Evolutionary conservation across 1,140 invertebrate species (phyloP).

Genomic region (Ruditapes philippinarum): DNA sequence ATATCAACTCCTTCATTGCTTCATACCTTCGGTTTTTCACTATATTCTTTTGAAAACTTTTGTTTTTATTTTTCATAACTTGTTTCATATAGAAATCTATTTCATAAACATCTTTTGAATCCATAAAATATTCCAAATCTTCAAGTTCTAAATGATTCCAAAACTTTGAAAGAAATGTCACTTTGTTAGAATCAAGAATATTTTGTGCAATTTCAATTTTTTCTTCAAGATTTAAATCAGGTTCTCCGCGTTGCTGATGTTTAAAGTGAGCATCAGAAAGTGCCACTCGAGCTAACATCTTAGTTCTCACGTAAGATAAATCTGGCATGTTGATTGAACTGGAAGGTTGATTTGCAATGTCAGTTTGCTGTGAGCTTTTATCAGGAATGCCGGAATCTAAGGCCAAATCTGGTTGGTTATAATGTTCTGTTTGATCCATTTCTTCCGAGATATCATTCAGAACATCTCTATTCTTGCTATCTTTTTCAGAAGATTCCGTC

Average conservation of each 20-base stretch:
- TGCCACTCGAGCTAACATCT: slow-evolving; percentile 81
- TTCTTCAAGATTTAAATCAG: slow-evolving; percentile 90
- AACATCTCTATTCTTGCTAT: too few species aligned
- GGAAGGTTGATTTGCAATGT: too few species aligned
- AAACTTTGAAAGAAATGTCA: slow-evolving; percentile 92
- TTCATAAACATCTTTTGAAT: slow-evolving; percentile 88
- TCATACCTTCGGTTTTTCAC: slow-evolving; percentile 94
- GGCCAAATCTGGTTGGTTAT: too few species aligned
- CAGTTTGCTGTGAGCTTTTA: neutral
- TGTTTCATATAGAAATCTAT: slow-evolving; percentile 89
- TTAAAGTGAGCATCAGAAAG: slow-evolving; percentile 89
- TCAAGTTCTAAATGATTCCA: slow-evolving; percentile 90
- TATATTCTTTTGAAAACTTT: slow-evolving; percentile 86
- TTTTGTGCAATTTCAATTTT: slow-evolving; percentile 91
- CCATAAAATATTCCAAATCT: slow-evolving; percentile 91
- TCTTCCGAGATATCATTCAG: too few species aligned
- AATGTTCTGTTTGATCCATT: too few species aligned
- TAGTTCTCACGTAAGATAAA: neutral
- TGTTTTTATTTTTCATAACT: slow-evolving; percentile 86
- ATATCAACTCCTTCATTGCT: slow-evolving; percentile 92
- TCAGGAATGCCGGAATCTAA: too few species aligned
- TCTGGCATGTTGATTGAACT: too few species aligned
- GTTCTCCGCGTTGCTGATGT: slow-evolving; percentile 93
- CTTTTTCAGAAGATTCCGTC: too few species aligned
- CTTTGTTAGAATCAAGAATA: slow-evolving; percentile 90